These are phyloP conservation scores for Arrhamphus sclerolepis DNA, from an alignment of 2,797 vertebrate species.

Conservation along the genomic window DNA sequence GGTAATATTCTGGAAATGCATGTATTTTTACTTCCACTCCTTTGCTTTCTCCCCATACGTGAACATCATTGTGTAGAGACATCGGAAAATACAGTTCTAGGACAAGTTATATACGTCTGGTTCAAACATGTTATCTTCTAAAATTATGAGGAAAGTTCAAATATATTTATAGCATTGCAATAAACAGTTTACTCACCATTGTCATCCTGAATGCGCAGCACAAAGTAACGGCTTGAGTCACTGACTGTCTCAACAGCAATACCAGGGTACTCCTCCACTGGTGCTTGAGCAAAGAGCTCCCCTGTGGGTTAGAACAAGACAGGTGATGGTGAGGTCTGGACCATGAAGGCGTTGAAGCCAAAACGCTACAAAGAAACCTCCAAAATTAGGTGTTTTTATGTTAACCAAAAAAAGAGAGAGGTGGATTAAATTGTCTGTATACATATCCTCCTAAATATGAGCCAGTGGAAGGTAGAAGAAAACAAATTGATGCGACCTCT, in stretches of 20 bases:
- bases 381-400: not conserved
- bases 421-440: not conserved
- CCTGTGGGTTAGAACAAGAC: constrained; percentile 73
- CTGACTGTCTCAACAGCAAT: constrained; percentile 94
- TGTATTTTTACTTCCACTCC: no score
- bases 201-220: constrained; percentile 95
- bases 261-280: constrained; percentile 92
- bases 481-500: constrained; percentile 13
- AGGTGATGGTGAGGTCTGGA: constrained; percentile 3
- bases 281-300: constrained; percentile 95
- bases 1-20: no score
- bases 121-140: constrained; percentile 8
- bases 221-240: constrained; percentile 98
- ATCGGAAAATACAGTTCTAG: not conserved
- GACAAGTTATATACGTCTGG: not conserved
- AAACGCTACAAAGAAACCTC: constrained; percentile 1
- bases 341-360: constrained; percentile 1
- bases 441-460: not conserved
- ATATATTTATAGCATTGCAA: constrained; percentile 30
- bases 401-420: constrained; percentile 2
- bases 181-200: constrained; percentile 82
- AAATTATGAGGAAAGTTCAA: constrained; percentile 18
- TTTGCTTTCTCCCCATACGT: no score
- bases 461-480: not conserved
- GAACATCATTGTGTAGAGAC: not conserved